phyloP scores from a whole-genome alignment of 2,113 vertebrate species.

The Brachypteracias leptosomus region DNA sequence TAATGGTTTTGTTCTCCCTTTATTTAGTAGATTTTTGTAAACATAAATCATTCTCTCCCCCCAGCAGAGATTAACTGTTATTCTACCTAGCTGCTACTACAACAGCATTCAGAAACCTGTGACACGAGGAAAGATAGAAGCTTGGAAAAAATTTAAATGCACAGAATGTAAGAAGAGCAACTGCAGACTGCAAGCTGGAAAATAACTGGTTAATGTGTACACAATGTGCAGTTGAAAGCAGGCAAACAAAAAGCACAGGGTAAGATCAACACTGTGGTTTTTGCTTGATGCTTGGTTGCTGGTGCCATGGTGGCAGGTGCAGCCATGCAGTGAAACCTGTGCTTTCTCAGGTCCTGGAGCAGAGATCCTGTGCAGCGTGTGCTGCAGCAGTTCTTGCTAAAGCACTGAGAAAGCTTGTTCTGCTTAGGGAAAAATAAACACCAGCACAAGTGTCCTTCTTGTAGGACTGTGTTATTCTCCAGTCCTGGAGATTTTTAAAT shows the following conservation, averaged over 20 bases:
- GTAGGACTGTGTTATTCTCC: neutral
- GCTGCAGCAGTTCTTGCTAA: neutral
- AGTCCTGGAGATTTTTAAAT: neutral
- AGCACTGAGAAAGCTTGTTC: neutral
- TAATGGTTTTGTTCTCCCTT: neutral
- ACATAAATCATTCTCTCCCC: rapidly evolving
- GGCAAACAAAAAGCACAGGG: neutral
- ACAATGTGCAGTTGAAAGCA: neutral
- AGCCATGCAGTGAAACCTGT: neutral
- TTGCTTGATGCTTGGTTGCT: neutral
- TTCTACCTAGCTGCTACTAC: neutral
- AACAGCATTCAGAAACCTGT: neutral
- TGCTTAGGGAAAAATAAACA: neutral
- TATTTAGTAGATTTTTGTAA: neutral
- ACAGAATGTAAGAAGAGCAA: neutral
- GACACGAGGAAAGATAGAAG: neutral
- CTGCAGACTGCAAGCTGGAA: neutral
- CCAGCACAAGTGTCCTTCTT: neutral
- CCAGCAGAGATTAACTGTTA: neutral
- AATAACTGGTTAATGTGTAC: neutral
- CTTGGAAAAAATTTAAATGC: neutral
- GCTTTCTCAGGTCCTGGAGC: neutral
- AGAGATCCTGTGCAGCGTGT: neutral
- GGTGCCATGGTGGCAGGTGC: neutral
- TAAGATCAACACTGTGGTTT: neutral